Conservation (phyloP, 2,888 invertebrate genomes). For the Agonopterix alstromeriana region DNA sequence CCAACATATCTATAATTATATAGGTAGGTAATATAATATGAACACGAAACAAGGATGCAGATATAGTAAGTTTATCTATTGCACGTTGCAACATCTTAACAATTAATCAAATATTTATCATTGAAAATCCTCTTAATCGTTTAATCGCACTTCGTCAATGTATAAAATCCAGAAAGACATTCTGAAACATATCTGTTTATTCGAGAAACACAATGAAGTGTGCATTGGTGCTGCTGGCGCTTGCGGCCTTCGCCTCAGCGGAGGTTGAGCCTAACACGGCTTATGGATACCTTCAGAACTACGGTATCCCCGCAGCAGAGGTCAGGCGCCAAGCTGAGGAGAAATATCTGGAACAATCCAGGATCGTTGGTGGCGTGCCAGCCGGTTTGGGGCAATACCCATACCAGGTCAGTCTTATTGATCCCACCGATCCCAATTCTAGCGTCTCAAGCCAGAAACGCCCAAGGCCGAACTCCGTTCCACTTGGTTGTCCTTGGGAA, state of each 20-base stretch:
- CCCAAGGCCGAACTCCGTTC: too few species aligned
- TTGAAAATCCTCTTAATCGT: too few species aligned
- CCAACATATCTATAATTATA: too few species aligned
- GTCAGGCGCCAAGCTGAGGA: conserved; percentile 11
- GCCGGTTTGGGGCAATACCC: conserved; percentile 27
- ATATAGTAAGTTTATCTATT: too few species aligned
- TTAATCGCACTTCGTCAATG: not conserved
- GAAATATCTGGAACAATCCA: conserved; percentile 7
- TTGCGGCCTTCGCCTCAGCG: conserved; percentile 8
- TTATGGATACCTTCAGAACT: conserved; percentile 11
- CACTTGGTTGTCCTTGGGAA: too few species aligned
- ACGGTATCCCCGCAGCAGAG: conserved; percentile 14
- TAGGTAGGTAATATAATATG: too few species aligned
- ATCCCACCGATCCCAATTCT: too few species aligned
- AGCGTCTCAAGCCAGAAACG: too few species aligned
- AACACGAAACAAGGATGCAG: too few species aligned
- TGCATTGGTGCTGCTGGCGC: conserved; percentile 7
- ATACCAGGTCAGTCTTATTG: conserved; percentile 23
- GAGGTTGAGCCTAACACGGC: conserved; percentile 8
- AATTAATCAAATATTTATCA: too few species aligned
- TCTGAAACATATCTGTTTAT: not conserved
- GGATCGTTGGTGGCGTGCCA: conserved; percentile 32
- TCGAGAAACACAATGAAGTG: conserved; percentile 10
- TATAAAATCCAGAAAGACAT: not conserved
- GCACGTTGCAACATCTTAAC: too few species aligned